Base-by-base conservation (phyloP, 1,140 invertebrate genomes). In the Steinernema feltiae region DNA sequence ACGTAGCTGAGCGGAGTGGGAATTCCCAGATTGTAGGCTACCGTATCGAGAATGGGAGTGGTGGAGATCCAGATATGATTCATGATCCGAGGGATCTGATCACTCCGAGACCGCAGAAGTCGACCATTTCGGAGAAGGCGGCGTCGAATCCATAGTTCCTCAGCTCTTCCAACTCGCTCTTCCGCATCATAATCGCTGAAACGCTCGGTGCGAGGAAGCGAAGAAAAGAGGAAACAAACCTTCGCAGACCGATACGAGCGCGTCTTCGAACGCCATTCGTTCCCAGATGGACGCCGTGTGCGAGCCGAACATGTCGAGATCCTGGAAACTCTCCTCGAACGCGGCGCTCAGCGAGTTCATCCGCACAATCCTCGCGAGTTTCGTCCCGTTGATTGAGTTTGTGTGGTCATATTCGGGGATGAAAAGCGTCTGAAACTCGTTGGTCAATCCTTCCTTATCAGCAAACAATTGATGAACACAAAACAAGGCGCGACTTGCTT, bases 31-130 rank as follows among this genome's bases (percentile, higher is more conserved):
- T 76, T 79, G 48, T 79, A 80, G 41, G 77, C 78, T 32, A 79
- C 72, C 17, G 77, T 74, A 70, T 80, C 79, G 73, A 80, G 75
- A 18, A 80, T 72, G 31, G 73, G 73, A 15, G 77, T 78, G 17
- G 74, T 80, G 30, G 79, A 80, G 31, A 80, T 76, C 79, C 79
- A 80, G 30, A 80, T 18, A 32, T 73, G 73, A 30, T 79, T 80
- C 32, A 69, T 30, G 46, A 80, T 80, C 79, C 79, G 30, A 80
- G 78, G 29, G 72, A 80, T 48, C 75, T 31, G 48, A 80, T 48
- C 17, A 80, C 70, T 69, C 79, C 78, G 41, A 73, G 29, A 24
- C 78, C 79, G 70, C 79, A 80, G 18, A 79, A 70, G 72, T 80
- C 79, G 48, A 80, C 48, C 69, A 79, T 77, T 72, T 80, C 79